phyloP scores from a whole-genome alignment of 2,888 invertebrate genomes.

The Cheiracanthium punctorium region DNA sequence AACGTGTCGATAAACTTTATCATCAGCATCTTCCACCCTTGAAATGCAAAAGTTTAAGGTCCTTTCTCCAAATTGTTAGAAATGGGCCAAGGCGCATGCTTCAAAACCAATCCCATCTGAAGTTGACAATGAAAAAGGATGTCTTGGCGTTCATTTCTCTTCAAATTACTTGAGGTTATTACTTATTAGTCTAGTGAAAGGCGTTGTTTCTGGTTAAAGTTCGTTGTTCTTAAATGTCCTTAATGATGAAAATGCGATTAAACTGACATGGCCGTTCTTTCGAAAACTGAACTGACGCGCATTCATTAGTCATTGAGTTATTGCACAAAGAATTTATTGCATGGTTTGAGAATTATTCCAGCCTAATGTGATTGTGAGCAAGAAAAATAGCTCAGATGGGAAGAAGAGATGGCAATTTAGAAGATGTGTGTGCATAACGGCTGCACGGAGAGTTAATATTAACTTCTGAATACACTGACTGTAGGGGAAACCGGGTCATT shows the following conservation, averaged over 20 bases:
- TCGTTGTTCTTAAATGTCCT: conserved; percentile 51
- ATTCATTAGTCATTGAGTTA: no score
- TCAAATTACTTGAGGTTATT: conserved; percentile 41
- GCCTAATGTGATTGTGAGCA: no score
- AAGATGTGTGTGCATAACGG: no score
- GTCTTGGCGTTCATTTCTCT: conserved; percentile 6
- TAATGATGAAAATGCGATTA: conserved; percentile 28
- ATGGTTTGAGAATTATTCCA: no score
- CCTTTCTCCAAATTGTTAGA: background rate
- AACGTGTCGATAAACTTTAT: background rate
- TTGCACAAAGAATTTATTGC: no score
- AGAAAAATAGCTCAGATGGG: no score
- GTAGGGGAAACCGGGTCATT: no score
- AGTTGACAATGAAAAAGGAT: conserved; percentile 22
- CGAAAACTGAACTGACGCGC: no score
- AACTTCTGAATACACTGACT: no score
- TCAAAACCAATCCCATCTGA: background rate
- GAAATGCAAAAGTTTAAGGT: background rate
- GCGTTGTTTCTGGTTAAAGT: conserved; percentile 38
- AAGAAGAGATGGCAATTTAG: no score
- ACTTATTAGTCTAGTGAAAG: conserved; percentile 34
- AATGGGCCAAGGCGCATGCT: background rate
- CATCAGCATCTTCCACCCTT: background rate
- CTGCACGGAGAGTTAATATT: no score
- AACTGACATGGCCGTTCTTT: background rate